Base-by-base conservation (phyloP, 2,888 invertebrate genomes). In the Rhyacophila evoluta region DNA sequence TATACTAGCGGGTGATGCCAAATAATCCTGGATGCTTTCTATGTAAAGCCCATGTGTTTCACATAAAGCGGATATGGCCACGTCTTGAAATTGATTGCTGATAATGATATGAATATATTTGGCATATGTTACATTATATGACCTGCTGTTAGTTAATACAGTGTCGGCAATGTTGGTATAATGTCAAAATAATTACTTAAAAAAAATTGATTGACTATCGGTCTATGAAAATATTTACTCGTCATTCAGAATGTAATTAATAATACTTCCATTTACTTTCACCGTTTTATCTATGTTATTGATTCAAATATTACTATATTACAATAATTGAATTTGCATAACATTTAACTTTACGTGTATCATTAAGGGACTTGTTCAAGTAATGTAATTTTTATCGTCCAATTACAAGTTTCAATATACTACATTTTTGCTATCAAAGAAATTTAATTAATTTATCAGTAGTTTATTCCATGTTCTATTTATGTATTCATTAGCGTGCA, bases 231-330 rank as follows among this genome's bases (percentile, higher is more conserved):
- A 55, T 55, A 55, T 55, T 55, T 55, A 55, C 55, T 55, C 55
- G 55, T 55, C 55, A 55, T 55, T 55, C 55, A 55, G 19, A 55
- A 12, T 2, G 19, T 55, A 55, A 55, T 55, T 55, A 55, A 25
- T 55, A 55, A 55, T 55, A 33, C 19, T 55, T 55, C 55, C 15
- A 55, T 55, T 55, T 55, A 55, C 55, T 55, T 55, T 55, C 55
- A 55, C 55, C 2, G 12, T 6, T 33, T 15, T 19, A 8, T 19
- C 19, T 19, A 19, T 25, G 55, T 19, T 55, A 55, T 19, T 55
- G 55, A 55, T 55, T 55, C 10, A 19, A 19, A 55, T 19, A 55
- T 55, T 55, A 55, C 2, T 33, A 33, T 33, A 33, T 2, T 33
- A 33, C 15, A 55, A 55, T 55, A 55, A 55, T 55, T 55, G 55